phyloP scores from a whole-genome alignment of 2,888 invertebrate genomes.

The Ennomos erosarius region DNA sequence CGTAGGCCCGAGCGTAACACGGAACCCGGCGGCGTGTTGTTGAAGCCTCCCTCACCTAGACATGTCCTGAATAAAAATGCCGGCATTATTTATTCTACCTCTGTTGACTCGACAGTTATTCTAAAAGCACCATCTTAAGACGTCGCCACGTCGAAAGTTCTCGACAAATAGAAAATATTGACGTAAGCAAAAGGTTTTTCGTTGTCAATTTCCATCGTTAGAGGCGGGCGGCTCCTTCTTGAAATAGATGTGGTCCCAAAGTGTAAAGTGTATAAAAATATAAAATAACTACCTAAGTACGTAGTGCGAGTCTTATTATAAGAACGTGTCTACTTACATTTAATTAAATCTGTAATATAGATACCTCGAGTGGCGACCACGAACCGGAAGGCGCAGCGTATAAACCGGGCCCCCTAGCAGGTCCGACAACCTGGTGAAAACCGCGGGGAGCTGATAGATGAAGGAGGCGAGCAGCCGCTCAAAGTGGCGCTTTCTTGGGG shows the following conservation, averaged over 20 bases:
- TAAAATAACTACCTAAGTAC: not conserved
- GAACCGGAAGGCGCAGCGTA: too few relatives aligned
- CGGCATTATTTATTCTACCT: slow-evolving; percentile 60
- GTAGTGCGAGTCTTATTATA: too few relatives aligned
- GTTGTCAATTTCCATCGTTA: slow-evolving; percentile 35
- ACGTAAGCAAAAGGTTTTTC: slow-evolving; percentile 50
- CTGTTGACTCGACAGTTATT: slow-evolving; percentile 57
- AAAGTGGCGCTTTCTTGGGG: too few relatives aligned
- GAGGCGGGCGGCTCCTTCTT: slow-evolving; percentile 28
- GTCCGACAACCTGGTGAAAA: too few relatives aligned
- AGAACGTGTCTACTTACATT: too few relatives aligned
- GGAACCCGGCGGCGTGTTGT: slow-evolving; percentile 40
- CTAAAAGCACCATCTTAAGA: slow-evolving; percentile 48
- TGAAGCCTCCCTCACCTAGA: slow-evolving; percentile 50
- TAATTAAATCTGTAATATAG: too few relatives aligned
- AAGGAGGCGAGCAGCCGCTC: too few relatives aligned
- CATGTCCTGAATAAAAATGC: slow-evolving; percentile 66
- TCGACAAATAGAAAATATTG: slow-evolving; percentile 60
- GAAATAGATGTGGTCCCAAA: slow-evolving; percentile 12
- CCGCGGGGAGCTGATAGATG: too few relatives aligned
- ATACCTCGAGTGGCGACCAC: too few relatives aligned
- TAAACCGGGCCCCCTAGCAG: too few relatives aligned
- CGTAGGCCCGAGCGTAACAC: slow-evolving; percentile 35
- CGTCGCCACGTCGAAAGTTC: slow-evolving; percentile 49
- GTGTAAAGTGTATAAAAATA: not conserved